Evolutionary conservation across 2,888 invertebrate species (phyloP), one percentile per base, ranked within the genome.

Genomic region (Mycalesis mineus): DNA sequence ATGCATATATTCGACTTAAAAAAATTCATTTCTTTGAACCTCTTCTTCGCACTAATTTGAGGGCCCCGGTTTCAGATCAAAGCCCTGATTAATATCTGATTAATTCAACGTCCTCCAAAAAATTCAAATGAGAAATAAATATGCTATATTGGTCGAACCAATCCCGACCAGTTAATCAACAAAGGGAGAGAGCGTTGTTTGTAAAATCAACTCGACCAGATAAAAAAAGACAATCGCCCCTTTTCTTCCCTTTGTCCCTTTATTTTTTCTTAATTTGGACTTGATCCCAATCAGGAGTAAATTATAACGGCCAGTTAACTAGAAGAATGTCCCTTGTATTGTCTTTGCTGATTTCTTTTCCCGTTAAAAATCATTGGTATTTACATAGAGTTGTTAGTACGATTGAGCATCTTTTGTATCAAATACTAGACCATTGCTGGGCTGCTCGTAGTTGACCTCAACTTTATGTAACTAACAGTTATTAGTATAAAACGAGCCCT

Each of bases 191-290:
- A 75, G 77, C 73, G 70, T 75, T 83, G 85, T 84, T 87, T 84
- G 84, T 83, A 79, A 82, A 87, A 87, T 88, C 88, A 87, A 80
- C 77, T 74, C 79, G 75, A 71, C 70, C 72, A 76, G 84, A 86
- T 86, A 84, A 87, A 84, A 75, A 68, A 70, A 66, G 77, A 83
- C 82, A 83, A 84, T 83, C 83, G 74, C 69, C 66, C 68, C 67
- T 65, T 68, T 47, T 61, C 68, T 65, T 69, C 72, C 74, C 75
- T 83, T 85, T 84, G 82, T 82, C 72, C 77, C 75, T 84, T 86
- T 88, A 84, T 87, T 88, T 88, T 88, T 88, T 89, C 87, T 88
- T 89, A 88, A 88, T 89, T 89, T 85, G 81, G 74, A 82, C 74
- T 84, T 86, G 88, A 89, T 89, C 85, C 77, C 87, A 88, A 89